Conservation (phyloP, 92 coral and sea anemone species). For the Pocillopora grandis region DNA sequence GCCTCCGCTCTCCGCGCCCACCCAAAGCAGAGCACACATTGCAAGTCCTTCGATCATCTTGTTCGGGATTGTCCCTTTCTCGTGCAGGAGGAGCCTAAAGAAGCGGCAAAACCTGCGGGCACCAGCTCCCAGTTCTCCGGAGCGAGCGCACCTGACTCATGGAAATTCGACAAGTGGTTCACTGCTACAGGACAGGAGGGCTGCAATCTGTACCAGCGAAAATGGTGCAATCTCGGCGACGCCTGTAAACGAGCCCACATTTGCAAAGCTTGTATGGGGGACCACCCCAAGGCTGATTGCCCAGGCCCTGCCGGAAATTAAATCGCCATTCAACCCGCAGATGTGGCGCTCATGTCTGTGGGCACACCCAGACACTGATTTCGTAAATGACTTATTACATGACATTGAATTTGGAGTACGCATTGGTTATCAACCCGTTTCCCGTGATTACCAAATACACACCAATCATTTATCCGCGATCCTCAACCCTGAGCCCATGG, state of each 20-base stretch:
- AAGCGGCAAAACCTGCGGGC: not conserved
- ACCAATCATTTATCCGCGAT: constrained; percentile 20
- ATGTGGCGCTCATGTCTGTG: constrained; percentile 30
- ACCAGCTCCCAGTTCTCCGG: not conserved
- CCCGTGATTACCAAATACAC: not conserved
- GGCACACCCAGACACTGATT: constrained; percentile 34
- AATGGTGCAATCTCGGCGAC: constrained; percentile 25
- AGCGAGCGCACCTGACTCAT: not conserved
- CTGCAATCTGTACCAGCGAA: constrained; percentile 43
- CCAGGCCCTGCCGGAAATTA: constrained; percentile 18
- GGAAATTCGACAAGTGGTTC: not conserved
- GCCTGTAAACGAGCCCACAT: constrained; percentile 27
- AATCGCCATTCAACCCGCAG: constrained; percentile 11
- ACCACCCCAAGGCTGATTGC: constrained; percentile 39
- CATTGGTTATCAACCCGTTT: constrained; percentile 17
- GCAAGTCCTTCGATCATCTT: not conserved
- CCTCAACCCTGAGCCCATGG: constrained; percentile 2
- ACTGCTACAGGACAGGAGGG: constrained; percentile 19
- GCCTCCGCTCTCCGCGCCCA: constrained; percentile 16
- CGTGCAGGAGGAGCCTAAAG: constrained; percentile 8
- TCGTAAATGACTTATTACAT: constrained; percentile 9
- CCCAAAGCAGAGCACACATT: not conserved
- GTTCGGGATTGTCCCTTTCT: not conserved
- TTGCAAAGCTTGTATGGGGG: constrained; percentile 48
- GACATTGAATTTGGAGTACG: constrained; percentile 28